Evolutionary conservation across 1,140 invertebrate genomes (phyloP).

Genomic region (Drosophila lacteicornis): DNA sequence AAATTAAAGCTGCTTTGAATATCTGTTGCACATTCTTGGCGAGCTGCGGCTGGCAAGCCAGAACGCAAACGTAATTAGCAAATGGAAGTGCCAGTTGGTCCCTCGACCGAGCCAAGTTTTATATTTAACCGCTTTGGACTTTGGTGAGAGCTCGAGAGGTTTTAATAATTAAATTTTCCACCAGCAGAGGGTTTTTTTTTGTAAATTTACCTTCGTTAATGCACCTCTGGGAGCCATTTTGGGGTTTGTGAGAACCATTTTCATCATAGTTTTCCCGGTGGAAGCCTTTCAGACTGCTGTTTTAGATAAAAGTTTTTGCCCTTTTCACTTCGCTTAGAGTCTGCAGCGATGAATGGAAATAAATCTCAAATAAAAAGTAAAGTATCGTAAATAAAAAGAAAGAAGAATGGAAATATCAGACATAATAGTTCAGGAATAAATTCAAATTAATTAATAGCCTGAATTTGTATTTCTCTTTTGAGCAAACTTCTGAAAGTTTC

Average conservation of each 20-base stretch:
- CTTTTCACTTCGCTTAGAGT: background rate
- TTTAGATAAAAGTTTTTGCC: background rate
- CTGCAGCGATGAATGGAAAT: background rate
- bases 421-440: background rate
- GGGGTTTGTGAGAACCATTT: background rate
- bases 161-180: constrained; percentile 2
- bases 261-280: no score
- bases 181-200: background rate
- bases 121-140: constrained; percentile 1
- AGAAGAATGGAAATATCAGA: background rate
- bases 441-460: background rate
- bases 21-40: constrained; percentile 57
- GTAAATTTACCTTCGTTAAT: no score
- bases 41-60: constrained; percentile 15
- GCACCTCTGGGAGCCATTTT: background rate
- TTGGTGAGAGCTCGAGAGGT: background rate
- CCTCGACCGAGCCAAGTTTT: constrained; percentile 7
- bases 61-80: constrained; percentile 65
- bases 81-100: constrained; percentile 39
- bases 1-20: constrained; percentile 59
- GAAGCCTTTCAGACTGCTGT: background rate
- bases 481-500: background rate
- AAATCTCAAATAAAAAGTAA: background rate
- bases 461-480: background rate
- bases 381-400: background rate